Base-by-base conservation (phyloP, 1,140 invertebrate genomes). In the Pomacea maculata region DNA sequence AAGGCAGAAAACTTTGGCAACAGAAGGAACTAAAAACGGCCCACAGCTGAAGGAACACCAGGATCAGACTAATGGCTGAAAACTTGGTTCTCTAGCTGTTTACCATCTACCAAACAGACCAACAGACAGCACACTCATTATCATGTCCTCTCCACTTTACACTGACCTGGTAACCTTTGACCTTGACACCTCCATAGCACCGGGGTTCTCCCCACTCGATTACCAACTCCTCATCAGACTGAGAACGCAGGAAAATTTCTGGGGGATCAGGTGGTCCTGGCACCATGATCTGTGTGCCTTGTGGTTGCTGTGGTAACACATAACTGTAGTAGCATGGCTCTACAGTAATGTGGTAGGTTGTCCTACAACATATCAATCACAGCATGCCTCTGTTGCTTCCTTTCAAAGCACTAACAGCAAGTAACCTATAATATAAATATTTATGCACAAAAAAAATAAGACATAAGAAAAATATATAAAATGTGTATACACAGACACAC, bases 181-280 rank as follows among this genome's bases (percentile, higher is more conserved):
- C 83, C 76, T 87, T 89, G 70, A 89, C 86, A 54, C 87, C 86
- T 45, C 88, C 89, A 86, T 88, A 90, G 19, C 90, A 75, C 71
- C 85, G 84, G 17, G 91, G 91, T 83, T 91, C 90, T 21, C 87
- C 88, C 91, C 91, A 92, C 75, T 91, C 89, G 73, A 92, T 87
- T 14, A 87, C 85, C 84, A 92, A 89, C 80, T 90, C 88, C 72
- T 90, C 89, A 45, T 87, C 83, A 67, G 85, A 87, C 65, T 87
- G 82, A 54, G 90, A 88, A 57, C 87, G 85, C 3, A 89, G 82
- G 83, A 89, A 91, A 72, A 91, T 89, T 78, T 89, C 87, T 12
- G 91, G 91, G 2, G 89, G 75, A 78, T 91, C 91, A 25, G 91
- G 90, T 65, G 89, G 88, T 21, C 91, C 91, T 12, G 91, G 91